phyloP scores from a whole-genome alignment of 2,797 vertebrate genomes.

The Furcifer pardalis region DNA sequence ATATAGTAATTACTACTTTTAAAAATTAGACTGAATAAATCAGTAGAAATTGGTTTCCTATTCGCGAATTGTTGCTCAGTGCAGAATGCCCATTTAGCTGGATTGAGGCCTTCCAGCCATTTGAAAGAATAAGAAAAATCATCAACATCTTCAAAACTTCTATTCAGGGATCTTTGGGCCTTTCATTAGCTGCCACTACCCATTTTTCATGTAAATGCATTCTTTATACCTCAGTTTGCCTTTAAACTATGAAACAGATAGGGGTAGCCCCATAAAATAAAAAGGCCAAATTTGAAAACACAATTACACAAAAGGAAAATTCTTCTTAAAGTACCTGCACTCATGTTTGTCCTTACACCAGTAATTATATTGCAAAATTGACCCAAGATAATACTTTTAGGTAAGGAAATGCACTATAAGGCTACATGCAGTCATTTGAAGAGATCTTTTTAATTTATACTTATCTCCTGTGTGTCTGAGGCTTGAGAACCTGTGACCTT shows the following conservation, averaged over 20 bases:
- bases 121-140: conserved; percentile 7
- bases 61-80: conserved; percentile 43
- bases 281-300: conserved; percentile 42
- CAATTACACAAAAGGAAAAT: conserved; percentile 51
- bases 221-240: conserved; percentile 56
- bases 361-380: conserved; percentile 21
- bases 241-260: conserved; percentile 66
- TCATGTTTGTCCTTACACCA: conserved; percentile 24
- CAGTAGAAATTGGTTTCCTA: conserved; percentile 41
- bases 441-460: conserved; percentile 72
- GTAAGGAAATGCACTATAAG: conserved; percentile 8
- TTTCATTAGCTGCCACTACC: conserved; percentile 41
- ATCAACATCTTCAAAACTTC: conserved; percentile 43
- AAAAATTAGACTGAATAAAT: conserved; percentile 57
- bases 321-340: conserved; percentile 49
- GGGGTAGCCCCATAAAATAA: conserved; percentile 61
- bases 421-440: conserved; percentile 56
- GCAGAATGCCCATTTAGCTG: conserved; percentile 20
- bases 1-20: conserved; percentile 68
- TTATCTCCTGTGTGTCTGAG: conserved; percentile 74
- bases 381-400: conserved; percentile 42
- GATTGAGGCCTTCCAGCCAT: conserved; percentile 42
- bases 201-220: conserved; percentile 57
- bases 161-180: conserved; percentile 42
- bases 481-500: conserved; percentile 78